phyloP scores from a whole-genome alignment of 2,888 invertebrate genomes.

The Netelia melanura region DNA sequence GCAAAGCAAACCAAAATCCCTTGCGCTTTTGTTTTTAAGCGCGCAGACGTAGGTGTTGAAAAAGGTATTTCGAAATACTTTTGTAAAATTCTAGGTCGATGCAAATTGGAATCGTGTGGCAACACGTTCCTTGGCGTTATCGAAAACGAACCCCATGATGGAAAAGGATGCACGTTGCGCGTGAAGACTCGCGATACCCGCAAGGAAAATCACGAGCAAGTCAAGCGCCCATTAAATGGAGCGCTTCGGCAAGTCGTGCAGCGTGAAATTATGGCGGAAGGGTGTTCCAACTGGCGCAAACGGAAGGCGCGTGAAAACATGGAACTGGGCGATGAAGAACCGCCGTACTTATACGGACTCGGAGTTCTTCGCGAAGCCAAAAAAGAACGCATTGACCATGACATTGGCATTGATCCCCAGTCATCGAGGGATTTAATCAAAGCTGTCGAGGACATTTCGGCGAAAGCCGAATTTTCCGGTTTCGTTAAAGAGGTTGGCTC shows the following conservation, averaged over 20 bases:
- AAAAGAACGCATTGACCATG: neutral
- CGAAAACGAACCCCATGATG: conserved; percentile 20
- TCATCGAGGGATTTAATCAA: conserved; percentile 11
- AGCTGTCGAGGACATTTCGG: conserved; percentile 4
- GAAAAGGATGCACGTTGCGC: conserved; percentile 12
- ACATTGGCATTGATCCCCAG: neutral
- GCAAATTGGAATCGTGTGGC: conserved; percentile 32
- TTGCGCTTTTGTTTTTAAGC: conserved; percentile 55
- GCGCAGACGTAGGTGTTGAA: conserved; percentile 23
- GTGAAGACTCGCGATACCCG: conserved; percentile 52
- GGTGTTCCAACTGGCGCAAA: conserved; percentile 19
- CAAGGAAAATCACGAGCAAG: conserved; percentile 3
- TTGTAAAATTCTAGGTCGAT: conserved; percentile 44
- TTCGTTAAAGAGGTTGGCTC: conserved; percentile 45
- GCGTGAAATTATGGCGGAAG: neutral
- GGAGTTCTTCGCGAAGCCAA: conserved; percentile 12
- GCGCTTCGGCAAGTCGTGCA: neutral
- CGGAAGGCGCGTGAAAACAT: conserved; percentile 14
- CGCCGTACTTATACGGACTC: neutral
- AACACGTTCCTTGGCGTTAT: conserved; percentile 35
- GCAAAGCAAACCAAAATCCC: conserved; percentile 31
- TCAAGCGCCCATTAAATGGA: conserved; percentile 20
- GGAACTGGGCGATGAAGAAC: conserved; percentile 10
- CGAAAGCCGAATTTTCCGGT: conserved; percentile 40
- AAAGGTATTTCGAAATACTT: conserved; percentile 16